Evolutionary conservation across 1,140 invertebrate genomes (phyloP), one percentile per base, ranked within the genome.

Genomic region (Ceratitis capitata): DNA sequence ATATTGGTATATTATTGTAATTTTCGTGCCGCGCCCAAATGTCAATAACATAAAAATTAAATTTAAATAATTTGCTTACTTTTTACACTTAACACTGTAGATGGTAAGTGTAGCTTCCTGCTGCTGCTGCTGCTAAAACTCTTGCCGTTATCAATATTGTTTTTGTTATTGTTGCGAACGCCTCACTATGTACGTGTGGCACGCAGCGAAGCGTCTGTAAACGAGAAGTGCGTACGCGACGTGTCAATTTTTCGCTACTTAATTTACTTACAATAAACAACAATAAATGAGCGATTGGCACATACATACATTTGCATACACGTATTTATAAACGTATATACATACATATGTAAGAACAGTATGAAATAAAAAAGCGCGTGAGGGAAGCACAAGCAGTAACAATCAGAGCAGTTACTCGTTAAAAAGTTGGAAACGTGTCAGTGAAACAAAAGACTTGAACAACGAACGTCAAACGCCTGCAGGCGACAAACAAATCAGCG

Each of bases 171-270:
- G 32, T 32, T 78, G 69, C 45, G 39, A n/a, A 23, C 64, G 64
- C n/a, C n/a, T 39, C 4, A 23, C 39, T 47, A 78, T 12, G n/a
- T 78, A 78, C 69, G 69, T 78, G 69, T 45, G 69, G 69, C 69
- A 78, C 69, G 39, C 69, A 78, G 69, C 39, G 16, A 78, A 16
- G 69, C 69, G 69, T 78, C 69, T 78, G 35, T n/a, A 1, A 78
- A 78, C 69, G 23, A 78, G 69, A 35, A 78, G 39, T 78, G 69
- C 69, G 69, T 78, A 78, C 69, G 69, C 69, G 69, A 78, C 69
- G 69, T 78, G 69, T 78, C 69, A 78, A 78, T 78, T 78, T 78
- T 78, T 78, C 69, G 69, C 69, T 78, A 78, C 69, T 78, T 78
- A 78, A 45, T 78, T 78, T 78, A 26, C 69, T 78, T 23, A 47